phyloP scores from a whole-genome alignment of 2,888 invertebrate genomes.

The Oscheius myriophilus region DNA sequence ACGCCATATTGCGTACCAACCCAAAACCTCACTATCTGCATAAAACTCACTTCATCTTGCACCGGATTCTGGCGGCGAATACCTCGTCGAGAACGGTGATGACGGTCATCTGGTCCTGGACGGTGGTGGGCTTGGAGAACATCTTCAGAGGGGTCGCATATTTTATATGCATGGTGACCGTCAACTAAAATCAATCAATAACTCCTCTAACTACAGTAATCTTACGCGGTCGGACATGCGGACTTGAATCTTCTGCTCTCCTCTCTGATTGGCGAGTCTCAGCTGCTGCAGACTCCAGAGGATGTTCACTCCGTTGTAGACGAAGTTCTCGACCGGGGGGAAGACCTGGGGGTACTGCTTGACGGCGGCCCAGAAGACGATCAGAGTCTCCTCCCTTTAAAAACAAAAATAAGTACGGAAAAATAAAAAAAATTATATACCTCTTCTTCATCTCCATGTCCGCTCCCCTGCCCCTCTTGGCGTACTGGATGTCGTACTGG shows the following conservation, averaged over 20 bases:
- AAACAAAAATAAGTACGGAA: background rate
- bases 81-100: conserved; percentile 14
- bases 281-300: conserved; percentile 4
- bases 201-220: background rate
- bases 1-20: too few relatives aligned
- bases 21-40: too few relatives aligned
- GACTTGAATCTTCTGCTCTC: background rate
- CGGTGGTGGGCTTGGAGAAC: background rate
- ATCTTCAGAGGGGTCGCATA: background rate
- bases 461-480: background rate
- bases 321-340: background rate
- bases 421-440: background rate
- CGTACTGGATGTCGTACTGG: conserved; percentile 27
- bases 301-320: conserved; percentile 36
- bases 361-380: conserved; percentile 20
- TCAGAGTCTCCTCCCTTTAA: conserved; percentile 16
- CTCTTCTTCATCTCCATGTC: conserved; percentile 7
- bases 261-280: background rate
- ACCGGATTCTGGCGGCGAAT: conserved; percentile 5
- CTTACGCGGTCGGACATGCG: background rate
- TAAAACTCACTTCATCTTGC: conserved; percentile 7
- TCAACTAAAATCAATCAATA: background rate
- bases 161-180: background rate
- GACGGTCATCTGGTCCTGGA: conserved; percentile 4
- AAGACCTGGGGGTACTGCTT: background rate